Evolutionary conservation across 1,140 invertebrate species (phyloP), one percentile per base, ranked within the genome.

Genomic region (Wiebesia pumilae): DNA sequence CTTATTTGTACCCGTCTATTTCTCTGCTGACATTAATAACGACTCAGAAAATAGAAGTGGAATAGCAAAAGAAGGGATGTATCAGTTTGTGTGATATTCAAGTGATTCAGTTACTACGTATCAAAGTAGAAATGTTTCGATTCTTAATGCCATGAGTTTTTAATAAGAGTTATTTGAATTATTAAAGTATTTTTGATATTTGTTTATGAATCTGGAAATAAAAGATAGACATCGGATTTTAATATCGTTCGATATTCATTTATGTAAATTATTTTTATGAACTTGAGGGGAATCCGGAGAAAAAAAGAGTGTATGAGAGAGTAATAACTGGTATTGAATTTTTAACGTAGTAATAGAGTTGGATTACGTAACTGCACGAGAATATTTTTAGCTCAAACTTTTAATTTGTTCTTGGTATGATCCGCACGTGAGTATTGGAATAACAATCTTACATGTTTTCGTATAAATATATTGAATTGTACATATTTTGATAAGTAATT

Each of bases 161-260:
- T 85, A 80, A 80, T 79, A 71, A 73, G 38, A 21, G 3, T 67
- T 77, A 73, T 43, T 67, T 51, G 79, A 86, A 62, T 75, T 82
- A 82, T 77, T 38, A 82, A 40, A 79, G 30, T 30, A 81, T 73
- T 81, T 73, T 73, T 35, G n/a, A 80, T 85, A 43, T 80, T 67
- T 40, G 62, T 14, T n/a, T 40, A 69, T 47, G n/a, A 58, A 67
- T 10, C 35, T 19, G 54, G 40, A 21, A 35, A 47, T 14, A 30
- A 69, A 43, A 27, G 47, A 47, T 43, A 33, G 78, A 65, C 58
- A 69, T 51, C 51, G 21, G n/a, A 81, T 81, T 82, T 82, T 82
- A 81, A 86, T 86, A 81, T 77, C 54, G 38, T 71, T 77, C 69
- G 80, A 82, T 81, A 86, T 86, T 86, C 79, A 82, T 86, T 86